Evolutionary conservation across 2,113 vertebrate species (phyloP).

Genomic region (human): GRCh38 chr14:51128501-51129000

Average conservation of each 20-base stretch:
- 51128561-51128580: neutral
- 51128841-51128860: too few species aligned
- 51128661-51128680: neutral
- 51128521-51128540: neutral
- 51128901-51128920: too few species aligned
- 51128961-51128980: too few species aligned
- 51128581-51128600: neutral
- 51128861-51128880: too few species aligned
- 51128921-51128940: too few species aligned
- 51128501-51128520: neutral
- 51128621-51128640: neutral
- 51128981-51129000: too few species aligned
- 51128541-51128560: neutral
- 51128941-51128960: too few species aligned
- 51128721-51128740: neutral
- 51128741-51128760: neutral
- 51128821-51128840: neutral
- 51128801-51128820: neutral
- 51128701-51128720: neutral
- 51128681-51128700: neutral
- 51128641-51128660: neutral
- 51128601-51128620: neutral
- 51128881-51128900: too few species aligned
- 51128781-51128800: neutral
- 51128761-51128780: neutral